A percentile compares a stretch with the other conserved stretches of the same genome.
phyloP scores from a whole-genome alignment of 2,113 vertebrate genomes.

The Callipepla squamata region DNA sequence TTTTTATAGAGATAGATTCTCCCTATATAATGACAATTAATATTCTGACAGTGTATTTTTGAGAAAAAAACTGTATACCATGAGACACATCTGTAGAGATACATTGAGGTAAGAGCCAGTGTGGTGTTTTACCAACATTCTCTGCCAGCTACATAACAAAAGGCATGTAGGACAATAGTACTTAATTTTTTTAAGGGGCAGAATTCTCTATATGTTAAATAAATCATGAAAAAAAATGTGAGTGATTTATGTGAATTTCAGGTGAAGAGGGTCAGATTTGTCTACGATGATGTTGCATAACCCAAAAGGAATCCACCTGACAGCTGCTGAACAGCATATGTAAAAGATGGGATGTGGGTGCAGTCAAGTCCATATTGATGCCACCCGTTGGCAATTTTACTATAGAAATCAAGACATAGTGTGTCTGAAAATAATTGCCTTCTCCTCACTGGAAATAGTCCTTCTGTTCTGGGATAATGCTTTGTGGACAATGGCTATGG shows the following conservation, averaged over 20 bases:
- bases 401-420: conserved; percentile 44
- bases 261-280: not conserved
- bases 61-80: not conserved
- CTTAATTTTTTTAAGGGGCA: not conserved
- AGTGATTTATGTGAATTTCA: conserved; percentile 15
- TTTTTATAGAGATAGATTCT: not conserved
- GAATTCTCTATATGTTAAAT: not conserved
- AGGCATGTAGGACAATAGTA: not conserved
- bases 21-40: not conserved
- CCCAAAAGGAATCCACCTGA: not conserved
- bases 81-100: not conserved
- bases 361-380: conserved; percentile 11
- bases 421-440: conserved; percentile 44
- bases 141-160: not conserved
- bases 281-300: not conserved
- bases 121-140: not conserved
- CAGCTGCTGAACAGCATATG: not conserved
- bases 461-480: conserved; percentile 30
- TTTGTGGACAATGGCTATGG: not conserved
- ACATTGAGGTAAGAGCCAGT: not conserved
- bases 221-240: not conserved
- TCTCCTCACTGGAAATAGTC: conserved; percentile 11
- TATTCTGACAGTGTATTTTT: not conserved
- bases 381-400: not conserved
- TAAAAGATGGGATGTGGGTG: conserved; percentile 22